Percentiles rank a stretch among this genome's conserved stretches.
Conservation (phyloP, 37 sponge, comb jelly and placozoan genomes). For the Halisarca cf. caerulea region DNA sequence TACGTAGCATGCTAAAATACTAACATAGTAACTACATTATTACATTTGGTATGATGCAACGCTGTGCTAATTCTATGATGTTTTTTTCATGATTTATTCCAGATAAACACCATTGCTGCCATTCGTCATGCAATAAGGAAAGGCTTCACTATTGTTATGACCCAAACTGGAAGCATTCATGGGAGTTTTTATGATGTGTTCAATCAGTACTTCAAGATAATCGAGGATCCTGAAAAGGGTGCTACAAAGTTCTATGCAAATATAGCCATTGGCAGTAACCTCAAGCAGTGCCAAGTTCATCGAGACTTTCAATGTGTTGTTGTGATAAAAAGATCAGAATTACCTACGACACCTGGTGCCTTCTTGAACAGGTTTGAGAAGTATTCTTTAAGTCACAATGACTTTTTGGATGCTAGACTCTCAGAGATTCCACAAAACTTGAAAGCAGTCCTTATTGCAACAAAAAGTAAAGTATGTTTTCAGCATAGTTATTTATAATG, state of each 20-base stretch:
- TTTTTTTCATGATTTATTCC: constrained; percentile 1
- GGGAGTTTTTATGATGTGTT: constrained; percentile 94
- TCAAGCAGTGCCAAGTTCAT: constrained; percentile 82
- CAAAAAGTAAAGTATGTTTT: constrained; percentile 60
- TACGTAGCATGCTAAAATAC: too few relatives aligned
- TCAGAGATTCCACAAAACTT: constrained; percentile 47
- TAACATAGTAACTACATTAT: too few relatives aligned
- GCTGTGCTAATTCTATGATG: too few relatives aligned
- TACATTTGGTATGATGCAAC: too few relatives aligned
- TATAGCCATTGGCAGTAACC: constrained; percentile 89
- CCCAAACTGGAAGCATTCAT: constrained; percentile 79
- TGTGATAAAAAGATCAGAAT: constrained; percentile 59
- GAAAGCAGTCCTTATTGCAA: constrained; percentile 46
- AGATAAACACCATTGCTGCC: constrained; percentile 84
- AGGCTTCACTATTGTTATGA: constrained; percentile 85
- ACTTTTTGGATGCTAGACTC: constrained; percentile 66
- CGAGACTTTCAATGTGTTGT: constrained; percentile 84
- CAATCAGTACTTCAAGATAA: constrained; percentile 80
- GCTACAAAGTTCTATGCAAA: constrained; percentile 76
- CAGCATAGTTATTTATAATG: not conserved
- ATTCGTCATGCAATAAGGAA: constrained; percentile 80
- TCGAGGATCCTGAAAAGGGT: constrained; percentile 72
- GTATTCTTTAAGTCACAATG: constrained; percentile 69
- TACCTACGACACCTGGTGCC: constrained; percentile 58
- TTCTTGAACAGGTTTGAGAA: constrained; percentile 93